Conservation (phyloP, 2,888 invertebrate species). For the Drosophila pegasa region DNA sequence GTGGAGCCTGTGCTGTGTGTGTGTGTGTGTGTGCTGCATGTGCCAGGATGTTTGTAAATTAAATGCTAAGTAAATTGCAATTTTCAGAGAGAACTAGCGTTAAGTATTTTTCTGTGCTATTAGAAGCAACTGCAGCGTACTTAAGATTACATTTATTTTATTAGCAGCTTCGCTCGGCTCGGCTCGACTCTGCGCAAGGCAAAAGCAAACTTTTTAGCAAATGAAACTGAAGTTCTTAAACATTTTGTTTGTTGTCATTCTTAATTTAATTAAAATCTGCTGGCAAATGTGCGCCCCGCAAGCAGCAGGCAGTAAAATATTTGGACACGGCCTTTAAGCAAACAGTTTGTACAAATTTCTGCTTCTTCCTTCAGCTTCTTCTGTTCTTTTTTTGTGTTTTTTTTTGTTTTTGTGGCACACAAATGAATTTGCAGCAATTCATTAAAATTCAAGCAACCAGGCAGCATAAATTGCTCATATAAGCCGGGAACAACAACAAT, state of each 20-base stretch:
- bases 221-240: conserved; percentile 32
- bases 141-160: conserved; percentile 58
- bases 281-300: conserved; percentile 5
- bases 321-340: conserved; percentile 31
- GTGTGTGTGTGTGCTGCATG: background rate
- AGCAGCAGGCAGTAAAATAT: conserved; percentile 31
- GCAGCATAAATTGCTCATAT: conserved; percentile 61
- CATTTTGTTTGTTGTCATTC: conserved; percentile 20
- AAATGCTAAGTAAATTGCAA: conserved; percentile 57
- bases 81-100: conserved; percentile 11
- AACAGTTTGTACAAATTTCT: conserved; percentile 31
- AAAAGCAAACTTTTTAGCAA: conserved; percentile 38
- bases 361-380: background rate
- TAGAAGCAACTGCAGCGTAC: conserved; percentile 34
- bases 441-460: conserved; percentile 69
- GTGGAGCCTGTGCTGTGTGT: conserved; percentile 20
- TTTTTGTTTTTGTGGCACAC: conserved; percentile 35
- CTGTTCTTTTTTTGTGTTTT: background rate
- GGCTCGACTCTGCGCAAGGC: background rate
- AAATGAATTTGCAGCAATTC: conserved; percentile 75
- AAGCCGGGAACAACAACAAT: conserved; percentile 30
- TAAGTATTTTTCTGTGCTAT: conserved; percentile 27
- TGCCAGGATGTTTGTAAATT: conserved; percentile 40
- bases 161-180: conserved; percentile 39
- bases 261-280: conserved; percentile 67